phyloP scores from a whole-genome alignment of 2,797 vertebrate genomes.

The Cyclura pinguis region DNA sequence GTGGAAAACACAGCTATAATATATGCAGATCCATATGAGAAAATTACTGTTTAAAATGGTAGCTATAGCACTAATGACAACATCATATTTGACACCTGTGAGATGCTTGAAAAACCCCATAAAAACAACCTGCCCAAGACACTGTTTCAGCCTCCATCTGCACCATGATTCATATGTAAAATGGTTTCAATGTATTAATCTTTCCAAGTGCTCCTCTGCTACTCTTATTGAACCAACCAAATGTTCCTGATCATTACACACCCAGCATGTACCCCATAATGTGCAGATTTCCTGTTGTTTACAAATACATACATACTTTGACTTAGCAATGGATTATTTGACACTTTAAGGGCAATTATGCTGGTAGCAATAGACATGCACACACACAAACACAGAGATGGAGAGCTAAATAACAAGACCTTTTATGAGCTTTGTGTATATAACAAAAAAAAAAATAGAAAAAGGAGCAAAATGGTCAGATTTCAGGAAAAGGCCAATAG shows the following conservation, averaged over 20 bases:
- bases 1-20: background rate
- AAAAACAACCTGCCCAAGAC: background rate
- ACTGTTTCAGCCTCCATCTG: conserved; percentile 27
- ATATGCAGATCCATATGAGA: background rate
- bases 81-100: background rate
- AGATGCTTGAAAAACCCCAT: background rate
- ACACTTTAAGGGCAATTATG: conserved; percentile 61
- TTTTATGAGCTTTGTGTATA: background rate
- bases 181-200: conserved; percentile 51
- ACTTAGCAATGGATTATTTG: conserved; percentile 60
- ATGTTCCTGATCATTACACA: conserved; percentile 53
- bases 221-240: conserved; percentile 42
- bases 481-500: conserved; percentile 1
- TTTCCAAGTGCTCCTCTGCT: conserved; percentile 53
- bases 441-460: background rate
- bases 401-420: background rate
- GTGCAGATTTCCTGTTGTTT: conserved; percentile 50
- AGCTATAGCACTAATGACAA: background rate
- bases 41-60: background rate
- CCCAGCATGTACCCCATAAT: conserved; percentile 44
- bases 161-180: conserved; percentile 48
- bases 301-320: conserved; percentile 45
- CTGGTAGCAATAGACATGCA: conserved; percentile 41
- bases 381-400: background rate
- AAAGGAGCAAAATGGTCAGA: background rate